Base-by-base conservation (phyloP, 2,888 invertebrate genomes). In the Hyposoter didymator region DNA sequence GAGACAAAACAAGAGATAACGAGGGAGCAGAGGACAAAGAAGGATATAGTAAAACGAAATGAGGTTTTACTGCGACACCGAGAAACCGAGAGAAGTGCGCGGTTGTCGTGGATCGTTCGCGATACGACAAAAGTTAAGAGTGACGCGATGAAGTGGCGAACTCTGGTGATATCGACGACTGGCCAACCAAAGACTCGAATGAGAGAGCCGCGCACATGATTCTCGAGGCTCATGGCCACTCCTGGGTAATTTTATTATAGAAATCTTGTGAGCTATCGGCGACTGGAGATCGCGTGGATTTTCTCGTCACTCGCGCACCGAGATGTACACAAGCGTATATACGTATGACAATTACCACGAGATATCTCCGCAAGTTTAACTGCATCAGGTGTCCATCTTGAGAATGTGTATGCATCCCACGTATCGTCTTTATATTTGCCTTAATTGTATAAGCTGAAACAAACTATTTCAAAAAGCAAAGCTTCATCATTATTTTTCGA, bases 191-290 rank as follows among this genome's bases (percentile, higher is more conserved):
- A 59, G 67, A 43, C 39, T n/a, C 32, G 47, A 47, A 64, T 10
- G 17, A 55, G 55, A 66, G 47, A 17, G 4, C 5, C 73, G 28
- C 73, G 19, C 19, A 39, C 55, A 73, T 59, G 62, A 43, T 28
- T 45, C 59, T 43, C 45, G 5, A 10, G 62, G 12, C 19, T 49
- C 35, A 22, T 17, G 52, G 45, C 62, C 76, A 66, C 28, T 66
- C 70, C 52, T 59, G 35, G 19, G 8, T 14, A 14, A 59, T 72
- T 76, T 85, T 79, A 82, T 80, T 79, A 76, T 66, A 85, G 82
- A 85, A 82, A 85, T 82, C 85, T n/a, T 12, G 67, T 19, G 76
- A 59, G 79, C 76, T 85, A 85, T 85, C 85, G 82, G 70, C 12
- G 45, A 55, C 62, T 59, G 22, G 64, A 78, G 78, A 84, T 82